Conservation (phyloP, 2,888 invertebrate genomes). For the Lomographa bimaculata region DNA sequence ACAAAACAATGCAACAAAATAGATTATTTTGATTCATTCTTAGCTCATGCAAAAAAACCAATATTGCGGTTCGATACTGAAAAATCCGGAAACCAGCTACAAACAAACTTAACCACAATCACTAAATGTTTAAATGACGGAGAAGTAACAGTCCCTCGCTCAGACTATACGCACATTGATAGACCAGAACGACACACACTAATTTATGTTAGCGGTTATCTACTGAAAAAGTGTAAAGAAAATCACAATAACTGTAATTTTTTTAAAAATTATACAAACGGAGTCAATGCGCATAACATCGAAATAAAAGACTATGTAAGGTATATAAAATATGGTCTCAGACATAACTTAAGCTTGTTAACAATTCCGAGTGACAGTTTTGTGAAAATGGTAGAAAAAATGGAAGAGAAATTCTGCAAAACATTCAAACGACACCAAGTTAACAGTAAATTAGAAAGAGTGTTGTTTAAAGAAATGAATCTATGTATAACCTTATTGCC, state of each 20-base stretch:
- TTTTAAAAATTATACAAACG: slow-evolving; percentile 5
- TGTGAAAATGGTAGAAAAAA: slow-evolving; percentile 7
- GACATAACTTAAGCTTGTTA: slow-evolving; percentile 3
- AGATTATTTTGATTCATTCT: neutral
- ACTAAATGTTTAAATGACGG: neutral
- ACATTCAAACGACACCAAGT: neutral
- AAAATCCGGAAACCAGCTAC: neutral
- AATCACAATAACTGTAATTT: slow-evolving; percentile 2
- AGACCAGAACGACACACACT: slow-evolving; percentile 7
- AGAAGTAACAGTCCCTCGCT: neutral
- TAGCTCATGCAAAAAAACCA: no score
- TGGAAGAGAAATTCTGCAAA: slow-evolving; percentile 6
- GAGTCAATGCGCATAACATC: neutral
- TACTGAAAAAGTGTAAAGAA: slow-evolving; percentile 15
- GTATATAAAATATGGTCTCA: slow-evolving; percentile 8
- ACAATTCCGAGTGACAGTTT: slow-evolving; percentile 12
- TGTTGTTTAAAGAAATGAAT: neutral
- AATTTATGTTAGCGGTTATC: slow-evolving; percentile 10
- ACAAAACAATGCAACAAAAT: slow-evolving; percentile 1
- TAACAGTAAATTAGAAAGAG: slow-evolving; percentile 5
- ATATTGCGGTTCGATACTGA: no score
- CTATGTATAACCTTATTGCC: neutral
- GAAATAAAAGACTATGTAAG: slow-evolving; percentile 5
- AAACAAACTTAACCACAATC: no score
- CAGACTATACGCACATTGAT: slow-evolving; percentile 7